Evolutionary conservation across 2,797 vertebrate species (phyloP).

Genomic region (Orientallactaga sibirica): DNA sequence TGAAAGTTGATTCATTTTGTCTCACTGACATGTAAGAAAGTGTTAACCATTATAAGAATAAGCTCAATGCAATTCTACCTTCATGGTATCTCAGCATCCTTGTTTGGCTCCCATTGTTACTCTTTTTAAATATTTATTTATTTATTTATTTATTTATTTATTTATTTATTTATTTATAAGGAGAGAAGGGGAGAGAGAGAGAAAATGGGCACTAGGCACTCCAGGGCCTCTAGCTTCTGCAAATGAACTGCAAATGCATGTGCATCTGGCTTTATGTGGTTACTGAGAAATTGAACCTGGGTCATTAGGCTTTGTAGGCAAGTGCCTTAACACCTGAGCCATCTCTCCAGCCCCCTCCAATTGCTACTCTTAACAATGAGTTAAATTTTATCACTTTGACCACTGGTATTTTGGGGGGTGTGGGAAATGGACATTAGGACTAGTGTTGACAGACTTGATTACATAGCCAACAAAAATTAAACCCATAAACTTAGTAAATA

Average conservation of each 20-base stretch:
- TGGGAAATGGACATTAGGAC: not conserved
- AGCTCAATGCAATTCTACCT: slow-evolving; percentile 6
- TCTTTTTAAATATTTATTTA: not conserved
- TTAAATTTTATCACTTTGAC: slow-evolving; percentile 44
- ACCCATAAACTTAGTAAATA: not conserved
- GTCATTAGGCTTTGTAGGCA: too few relatives aligned
- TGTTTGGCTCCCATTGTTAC: not conserved
- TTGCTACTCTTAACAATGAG: not conserved
- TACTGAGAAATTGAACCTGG: too few relatives aligned
- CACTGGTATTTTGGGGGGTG: slow-evolving; percentile 50
- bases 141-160: too few relatives aligned
- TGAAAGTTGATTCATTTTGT: not conserved
- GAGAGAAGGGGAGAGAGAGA: too few relatives aligned
- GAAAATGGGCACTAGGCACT: too few relatives aligned
- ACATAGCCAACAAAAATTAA: not conserved
- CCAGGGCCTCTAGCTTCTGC: too few relatives aligned
- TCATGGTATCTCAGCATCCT: not conserved
- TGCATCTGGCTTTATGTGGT: too few relatives aligned
- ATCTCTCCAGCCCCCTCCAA: too few relatives aligned
- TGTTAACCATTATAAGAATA: not conserved
- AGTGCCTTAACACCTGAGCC: too few relatives aligned
- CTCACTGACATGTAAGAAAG: not conserved
- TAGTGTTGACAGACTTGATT: slow-evolving; percentile 21
- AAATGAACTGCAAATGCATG: too few relatives aligned
- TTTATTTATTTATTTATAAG: too few relatives aligned